Base-by-base conservation (phyloP, 2,888 invertebrate genomes). In the Nomada flava region DNA sequence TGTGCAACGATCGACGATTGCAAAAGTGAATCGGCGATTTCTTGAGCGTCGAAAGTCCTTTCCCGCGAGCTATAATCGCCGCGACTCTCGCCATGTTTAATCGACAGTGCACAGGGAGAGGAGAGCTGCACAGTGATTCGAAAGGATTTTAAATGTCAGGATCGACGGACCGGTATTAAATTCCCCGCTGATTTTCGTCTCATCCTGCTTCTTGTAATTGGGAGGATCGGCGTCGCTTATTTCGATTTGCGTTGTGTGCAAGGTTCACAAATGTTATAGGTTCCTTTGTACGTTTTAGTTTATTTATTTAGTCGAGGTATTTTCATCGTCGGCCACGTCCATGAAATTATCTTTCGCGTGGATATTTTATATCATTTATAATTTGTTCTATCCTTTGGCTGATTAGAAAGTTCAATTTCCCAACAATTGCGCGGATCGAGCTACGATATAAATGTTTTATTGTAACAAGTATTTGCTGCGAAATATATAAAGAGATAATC, bases 21-120 rank as follows among this genome's bases (percentile, higher is more conserved):
- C 90, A 91, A 92, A 89, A 91, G 91, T 88, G 90, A 91, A 91
- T 89, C 84, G 90, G 79, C 89, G 89, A 91, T 91, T 91, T 90
- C 90, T 90, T 89, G 86, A 86, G 57, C 87, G 87, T 89, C 86
- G 89, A 91, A 91, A 90, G 90, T 89, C 83, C 84, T 85, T 79
- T 85, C 85, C 74, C 75, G 82, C 60, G 73, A 71, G 77, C 50
- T 69, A 26, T 70, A 71, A 65, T 80, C 75, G 63, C 69, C 53
- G 69, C 57, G 55, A 72, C 76, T 86, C 79, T 82, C 77, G 82
- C 82, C 76, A 65, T 65, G 52, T 70, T 79, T 64, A 62, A 83
- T 81, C 84, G 75, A 53, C 72, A 57, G 23, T 20, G 26, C 26
- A 20, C 65, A 55, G 62, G 55, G 59, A 55, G 68, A 64, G 67